Evolutionary conservation across 2,888 invertebrate species (phyloP), one percentile per base, ranked within the genome.

Genomic region (Luperina testacea): DNA sequence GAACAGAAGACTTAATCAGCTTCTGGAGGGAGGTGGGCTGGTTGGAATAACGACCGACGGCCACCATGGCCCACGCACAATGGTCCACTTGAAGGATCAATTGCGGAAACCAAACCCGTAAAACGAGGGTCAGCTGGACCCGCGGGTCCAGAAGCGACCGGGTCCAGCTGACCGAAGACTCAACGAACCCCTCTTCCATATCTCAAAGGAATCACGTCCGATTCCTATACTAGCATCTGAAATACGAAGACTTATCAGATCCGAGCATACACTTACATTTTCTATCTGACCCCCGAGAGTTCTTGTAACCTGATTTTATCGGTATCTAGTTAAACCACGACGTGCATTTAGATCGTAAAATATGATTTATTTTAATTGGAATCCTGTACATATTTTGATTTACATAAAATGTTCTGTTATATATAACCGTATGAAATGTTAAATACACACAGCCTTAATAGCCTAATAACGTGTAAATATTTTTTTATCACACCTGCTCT

Each of bases 271-370:
- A 32, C 57, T 80, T 77, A 75, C 48, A 67, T 69, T 80, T 81
- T 80, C n/a, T 78, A 77, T 82, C 45, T 71, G 72, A 45, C 87
- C 75, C 85, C 17, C 15, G 85, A 72, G 87, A 67, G 51, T 71
- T 53, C 74, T 67, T 75, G 70, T 61, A 76, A 81, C 59, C 57
- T 74, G 85, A 85, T 85, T 72, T 78, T 53, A 79, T 80, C 70
- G 48, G 68, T 71, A 78, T 68, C 84, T 65, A 64, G 80, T 82
- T 78, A 68, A 53, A 61, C 51, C 67, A 53, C 67, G 59, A 72
- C 69, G 38, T 86, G 81, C 63, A 81, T 69, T 84, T 74, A 72
- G 75, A 81, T 77, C 15, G 57, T 65, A 38, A 17, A 68, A 15
- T 45, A 24, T 69, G 75, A 86, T 77, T 84, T 45, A 78, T 69